phyloP scores from a whole-genome alignment of 2,888 invertebrate genomes.

The Nomada fabriciana region DNA sequence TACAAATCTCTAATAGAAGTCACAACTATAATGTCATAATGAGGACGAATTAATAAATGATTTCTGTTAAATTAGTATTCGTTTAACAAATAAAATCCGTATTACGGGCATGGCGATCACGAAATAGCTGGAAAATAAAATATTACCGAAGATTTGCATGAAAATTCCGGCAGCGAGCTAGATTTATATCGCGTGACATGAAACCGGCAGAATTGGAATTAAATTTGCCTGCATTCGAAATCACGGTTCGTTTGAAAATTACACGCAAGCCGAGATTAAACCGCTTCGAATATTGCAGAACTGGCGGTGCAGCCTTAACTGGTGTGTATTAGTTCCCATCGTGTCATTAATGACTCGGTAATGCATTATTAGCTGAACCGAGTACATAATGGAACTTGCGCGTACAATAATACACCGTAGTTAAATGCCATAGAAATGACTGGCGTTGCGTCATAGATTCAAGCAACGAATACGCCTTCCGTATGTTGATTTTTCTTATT shows the following conservation, averaged over 20 bases:
- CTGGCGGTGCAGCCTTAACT: constrained; percentile 41
- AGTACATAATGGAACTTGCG: constrained; percentile 53
- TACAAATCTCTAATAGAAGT: too few species aligned
- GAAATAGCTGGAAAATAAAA: not conserved
- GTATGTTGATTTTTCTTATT: not conserved
- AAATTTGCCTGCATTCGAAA: constrained; percentile 4
- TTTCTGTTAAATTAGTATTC: too few species aligned
- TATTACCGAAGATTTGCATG: too few species aligned
- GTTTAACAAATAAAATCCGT: too few species aligned
- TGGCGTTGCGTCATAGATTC: not conserved
- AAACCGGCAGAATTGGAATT: not conserved
- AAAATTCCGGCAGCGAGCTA: not conserved
- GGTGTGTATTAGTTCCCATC: constrained; percentile 55
- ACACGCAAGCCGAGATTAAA: not conserved
- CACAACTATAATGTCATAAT: too few species aligned
- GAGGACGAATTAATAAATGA: too few species aligned
- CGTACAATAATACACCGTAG: constrained; percentile 25
- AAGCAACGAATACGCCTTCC: not conserved
- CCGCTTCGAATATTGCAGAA: constrained; percentile 26
- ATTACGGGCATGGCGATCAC: too few species aligned
- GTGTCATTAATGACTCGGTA: constrained; percentile 54
- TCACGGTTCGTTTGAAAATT: not conserved
- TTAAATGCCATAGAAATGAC: constrained; percentile 31
- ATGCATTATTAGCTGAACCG: constrained; percentile 56
- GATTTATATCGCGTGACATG: not conserved